Evolutionary conservation across 2,888 invertebrate genomes (phyloP).

Genomic region (Scelioninae gen. 1): DNA sequence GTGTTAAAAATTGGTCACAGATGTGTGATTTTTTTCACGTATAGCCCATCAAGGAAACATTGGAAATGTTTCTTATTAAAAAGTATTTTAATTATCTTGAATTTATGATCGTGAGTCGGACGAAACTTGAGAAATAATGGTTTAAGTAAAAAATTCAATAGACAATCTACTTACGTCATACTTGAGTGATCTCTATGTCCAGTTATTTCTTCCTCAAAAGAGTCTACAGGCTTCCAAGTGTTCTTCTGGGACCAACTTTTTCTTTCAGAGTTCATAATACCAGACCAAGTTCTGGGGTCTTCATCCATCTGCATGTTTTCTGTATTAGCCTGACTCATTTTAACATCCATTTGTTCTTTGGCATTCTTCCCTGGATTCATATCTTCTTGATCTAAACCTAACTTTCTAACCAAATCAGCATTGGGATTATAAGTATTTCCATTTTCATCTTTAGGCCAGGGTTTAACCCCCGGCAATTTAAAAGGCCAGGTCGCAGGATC

Average conservation of each 20-base stretch:
- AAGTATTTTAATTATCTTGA: too few species aligned
- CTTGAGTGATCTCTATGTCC: slow-evolving; percentile 57
- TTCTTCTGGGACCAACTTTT: slow-evolving; percentile 64
- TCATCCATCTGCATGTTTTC: slow-evolving; percentile 58
- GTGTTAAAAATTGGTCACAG: too few species aligned
- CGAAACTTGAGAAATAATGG: background rate
- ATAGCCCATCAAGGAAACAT: too few species aligned
- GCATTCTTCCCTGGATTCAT: slow-evolving; percentile 18
- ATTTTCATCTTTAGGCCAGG: slow-evolving; percentile 82
- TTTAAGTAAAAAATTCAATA: slow-evolving; percentile 11
- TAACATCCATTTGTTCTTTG: slow-evolving; percentile 58
- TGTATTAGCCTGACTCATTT: slow-evolving; percentile 32
- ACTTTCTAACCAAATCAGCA: slow-evolving; percentile 79
- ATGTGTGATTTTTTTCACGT: too few species aligned
- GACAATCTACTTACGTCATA: slow-evolving; percentile 55
- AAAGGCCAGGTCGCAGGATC: slow-evolving; percentile 82
- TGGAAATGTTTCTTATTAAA: too few species aligned
- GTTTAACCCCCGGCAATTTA: slow-evolving; percentile 79
- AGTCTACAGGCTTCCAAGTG: slow-evolving; percentile 53
- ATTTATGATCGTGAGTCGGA: background rate
- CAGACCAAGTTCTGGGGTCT: slow-evolving; percentile 72
- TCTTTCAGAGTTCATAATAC: slow-evolving; percentile 67
- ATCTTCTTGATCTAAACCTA: slow-evolving; percentile 78
- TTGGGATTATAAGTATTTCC: slow-evolving; percentile 81
- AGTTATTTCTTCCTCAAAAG: slow-evolving; percentile 58